Conservation (phyloP, 92 coral and sea anemone species). For the Actinernus sp. region DNA sequence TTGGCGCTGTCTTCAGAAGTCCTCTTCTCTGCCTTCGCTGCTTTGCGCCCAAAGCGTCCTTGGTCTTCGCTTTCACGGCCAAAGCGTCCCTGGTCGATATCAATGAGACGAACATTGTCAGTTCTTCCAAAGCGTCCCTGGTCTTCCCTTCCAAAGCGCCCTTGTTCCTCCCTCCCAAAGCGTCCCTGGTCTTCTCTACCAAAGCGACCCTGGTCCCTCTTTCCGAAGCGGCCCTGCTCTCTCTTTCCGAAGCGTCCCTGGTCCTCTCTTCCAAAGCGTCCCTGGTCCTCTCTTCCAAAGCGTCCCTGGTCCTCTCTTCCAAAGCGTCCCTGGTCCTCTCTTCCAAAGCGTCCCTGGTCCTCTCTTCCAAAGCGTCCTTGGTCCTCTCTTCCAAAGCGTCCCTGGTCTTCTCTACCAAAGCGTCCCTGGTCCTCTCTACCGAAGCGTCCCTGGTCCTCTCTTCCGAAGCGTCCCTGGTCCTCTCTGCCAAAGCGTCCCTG, state of each 20-base stretch:
- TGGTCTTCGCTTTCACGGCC: conserved; percentile 9
- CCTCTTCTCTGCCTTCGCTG: conserved; percentile 16
- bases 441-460: conserved; percentile 42
- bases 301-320: conserved; percentile 40
- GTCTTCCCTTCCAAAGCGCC: conserved; percentile 30
- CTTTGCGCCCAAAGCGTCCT: conserved; percentile 24
- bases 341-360: conserved; percentile 51
- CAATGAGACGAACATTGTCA: background rate
- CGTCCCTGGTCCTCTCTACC: conserved; percentile 35
- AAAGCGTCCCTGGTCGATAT: conserved; percentile 9
- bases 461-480: conserved; percentile 51
- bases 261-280: conserved; percentile 52
- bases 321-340: conserved; percentile 30
- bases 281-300: conserved; percentile 58
- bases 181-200: conserved; percentile 1
- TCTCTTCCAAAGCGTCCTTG: conserved; percentile 58
- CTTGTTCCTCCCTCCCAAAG: conserved; percentile 35
- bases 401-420: conserved; percentile 38
- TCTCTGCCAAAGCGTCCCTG: conserved; percentile 49
- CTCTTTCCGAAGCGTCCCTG: conserved; percentile 69
- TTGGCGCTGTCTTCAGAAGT: conserved; percentile 8
- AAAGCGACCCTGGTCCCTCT: conserved; percentile 11
- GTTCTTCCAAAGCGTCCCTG: conserved; percentile 50
- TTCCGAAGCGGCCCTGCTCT: conserved; percentile 67
- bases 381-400: conserved; percentile 38